Evolutionary conservation across 2,113 vertebrate species (phyloP).

Genomic region (Apeltes quadracus): DNA sequence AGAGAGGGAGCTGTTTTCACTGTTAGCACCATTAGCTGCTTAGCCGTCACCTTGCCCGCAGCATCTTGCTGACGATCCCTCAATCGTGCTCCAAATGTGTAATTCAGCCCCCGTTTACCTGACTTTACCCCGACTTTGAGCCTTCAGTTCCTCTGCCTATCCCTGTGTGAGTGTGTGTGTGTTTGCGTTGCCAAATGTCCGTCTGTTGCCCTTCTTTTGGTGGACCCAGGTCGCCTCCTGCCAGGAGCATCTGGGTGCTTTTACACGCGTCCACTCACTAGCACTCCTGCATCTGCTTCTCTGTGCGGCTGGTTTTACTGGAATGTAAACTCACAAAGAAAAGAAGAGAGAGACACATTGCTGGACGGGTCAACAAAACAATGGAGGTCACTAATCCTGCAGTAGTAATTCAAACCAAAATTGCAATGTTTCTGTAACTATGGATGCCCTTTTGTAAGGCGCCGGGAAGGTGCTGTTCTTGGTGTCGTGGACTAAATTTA

Average conservation of each 20-base stretch:
- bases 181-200: background rate
- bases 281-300: background rate
- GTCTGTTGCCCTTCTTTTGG: constrained; percentile 28
- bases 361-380: background rate
- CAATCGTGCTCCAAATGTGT: background rate
- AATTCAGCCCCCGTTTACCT: constrained; percentile 3
- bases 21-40: background rate
- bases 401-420: background rate
- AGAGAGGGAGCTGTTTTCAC: background rate
- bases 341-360: no score
- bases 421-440: background rate
- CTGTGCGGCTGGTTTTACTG: no score
- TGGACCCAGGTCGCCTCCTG: constrained; percentile 60
- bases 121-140: constrained; percentile 57
- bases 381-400: background rate
- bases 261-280: constrained; percentile 2
- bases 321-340: no score
- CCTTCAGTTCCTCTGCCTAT: constrained; percentile 13
- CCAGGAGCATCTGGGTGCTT: constrained; percentile 54
- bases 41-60: background rate
- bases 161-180: constrained; percentile 6
- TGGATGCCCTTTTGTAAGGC: background rate
- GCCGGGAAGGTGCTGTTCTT: background rate
- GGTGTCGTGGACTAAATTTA: background rate
- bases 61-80: background rate